Evolutionary conservation across 2,113 vertebrate species (phyloP).

Genomic region (Elanus axillaris): DNA sequence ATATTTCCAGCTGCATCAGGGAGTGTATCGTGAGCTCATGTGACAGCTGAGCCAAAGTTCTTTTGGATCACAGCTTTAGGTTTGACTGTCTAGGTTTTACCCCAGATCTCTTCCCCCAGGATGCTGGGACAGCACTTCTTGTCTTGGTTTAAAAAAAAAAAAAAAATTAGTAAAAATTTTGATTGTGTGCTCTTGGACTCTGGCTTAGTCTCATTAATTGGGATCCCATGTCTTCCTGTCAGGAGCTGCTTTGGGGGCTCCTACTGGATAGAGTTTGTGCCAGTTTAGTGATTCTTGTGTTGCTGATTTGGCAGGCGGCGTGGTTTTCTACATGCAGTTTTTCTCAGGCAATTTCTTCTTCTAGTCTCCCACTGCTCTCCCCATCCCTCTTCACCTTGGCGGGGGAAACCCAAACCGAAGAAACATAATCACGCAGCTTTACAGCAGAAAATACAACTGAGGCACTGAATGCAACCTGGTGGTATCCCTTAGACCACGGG

Average conservation of each 20-base stretch:
- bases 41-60: not conserved
- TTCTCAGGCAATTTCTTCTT: too few relatives aligned
- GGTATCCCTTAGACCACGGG: not conserved
- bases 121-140: not conserved
- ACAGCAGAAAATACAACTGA: not conserved
- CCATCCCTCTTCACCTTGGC: not conserved
- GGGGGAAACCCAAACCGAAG: not conserved
- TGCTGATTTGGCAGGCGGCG: not conserved
- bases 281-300: not conserved
- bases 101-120: not conserved
- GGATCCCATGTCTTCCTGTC: fast-evolving
- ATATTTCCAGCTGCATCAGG: not conserved
- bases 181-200: not conserved
- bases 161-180: not conserved
- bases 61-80: not conserved
- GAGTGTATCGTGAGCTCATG: not conserved
- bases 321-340: fast-evolving
- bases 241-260: not conserved
- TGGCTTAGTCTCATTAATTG: not conserved
- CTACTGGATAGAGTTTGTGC: not conserved
- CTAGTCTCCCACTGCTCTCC: not conserved
- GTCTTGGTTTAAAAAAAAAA: not conserved
- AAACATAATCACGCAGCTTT: not conserved
- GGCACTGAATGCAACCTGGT: not conserved
- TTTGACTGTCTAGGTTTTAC: not conserved